phyloP scores from a whole-genome alignment of 2,888 invertebrate species.

The Phyllotreta striolata region DNA sequence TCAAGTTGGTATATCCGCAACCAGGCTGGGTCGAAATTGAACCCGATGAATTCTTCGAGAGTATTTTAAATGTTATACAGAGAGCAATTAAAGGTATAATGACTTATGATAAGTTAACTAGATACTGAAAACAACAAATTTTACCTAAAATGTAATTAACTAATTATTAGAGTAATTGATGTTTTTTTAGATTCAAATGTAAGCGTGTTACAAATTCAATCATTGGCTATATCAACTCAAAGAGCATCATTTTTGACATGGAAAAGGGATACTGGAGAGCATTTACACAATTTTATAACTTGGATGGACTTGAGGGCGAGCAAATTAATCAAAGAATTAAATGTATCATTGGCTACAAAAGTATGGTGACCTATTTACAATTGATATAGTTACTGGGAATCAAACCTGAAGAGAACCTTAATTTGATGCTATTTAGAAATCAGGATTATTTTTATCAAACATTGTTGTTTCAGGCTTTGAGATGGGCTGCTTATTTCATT shows the following conservation, averaged over 20 bases:
- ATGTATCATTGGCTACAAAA: constrained; percentile 64
- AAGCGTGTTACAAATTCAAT: constrained; percentile 71
- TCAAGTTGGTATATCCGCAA: constrained; percentile 78
- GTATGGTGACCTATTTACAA: constrained; percentile 52
- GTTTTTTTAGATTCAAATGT: constrained; percentile 73
- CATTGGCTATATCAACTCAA: constrained; percentile 74
- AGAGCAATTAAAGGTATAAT: constrained; percentile 72
- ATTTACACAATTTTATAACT: constrained; percentile 72
- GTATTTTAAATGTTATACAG: constrained; percentile 72
- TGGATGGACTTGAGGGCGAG: constrained; percentile 75
- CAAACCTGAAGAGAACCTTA: background rate
- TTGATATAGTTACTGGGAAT: too few relatives aligned
- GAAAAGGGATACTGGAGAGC: constrained; percentile 67
- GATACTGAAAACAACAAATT: background rate
- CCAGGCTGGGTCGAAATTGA: constrained; percentile 89
- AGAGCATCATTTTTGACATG: constrained; percentile 72
- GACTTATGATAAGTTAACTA: constrained; percentile 8
- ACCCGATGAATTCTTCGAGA: constrained; percentile 81
- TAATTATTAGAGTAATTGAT: constrained; percentile 18
- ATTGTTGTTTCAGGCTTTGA: constrained; percentile 58
- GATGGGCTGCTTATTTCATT: constrained; percentile 71
- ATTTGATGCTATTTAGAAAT: constrained; percentile 6
- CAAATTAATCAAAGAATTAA: constrained; percentile 65
- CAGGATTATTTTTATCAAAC: constrained; percentile 28
- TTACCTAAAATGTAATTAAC: background rate